These are phyloP conservation scores for Leptoclinus maculatus DNA, from an alignment of 2,797 vertebrate genomes.

Conservation along the genomic window DNA sequence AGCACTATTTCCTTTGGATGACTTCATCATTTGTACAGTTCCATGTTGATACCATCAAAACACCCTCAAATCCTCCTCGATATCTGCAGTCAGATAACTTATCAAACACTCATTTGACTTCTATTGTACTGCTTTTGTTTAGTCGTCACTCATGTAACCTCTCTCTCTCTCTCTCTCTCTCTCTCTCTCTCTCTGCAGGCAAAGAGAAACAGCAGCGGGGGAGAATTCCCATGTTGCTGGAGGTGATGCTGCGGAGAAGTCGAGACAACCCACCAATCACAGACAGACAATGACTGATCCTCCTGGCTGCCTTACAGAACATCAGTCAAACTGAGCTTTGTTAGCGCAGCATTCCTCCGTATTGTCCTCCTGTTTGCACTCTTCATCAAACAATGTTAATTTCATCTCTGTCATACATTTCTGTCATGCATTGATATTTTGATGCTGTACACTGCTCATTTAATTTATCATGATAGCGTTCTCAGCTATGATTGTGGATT, in stretches of 20 bases:
- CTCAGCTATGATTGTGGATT: background rate
- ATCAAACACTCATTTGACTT: conserved; percentile 48
- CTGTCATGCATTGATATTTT: background rate
- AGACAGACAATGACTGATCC: conserved; percentile 75
- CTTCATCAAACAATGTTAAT: conserved; percentile 44
- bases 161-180: no score
- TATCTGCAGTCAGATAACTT: conserved; percentile 50
- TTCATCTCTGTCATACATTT: conserved; percentile 39
- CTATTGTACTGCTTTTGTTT: conserved; percentile 63
- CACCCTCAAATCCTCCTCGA: background rate
- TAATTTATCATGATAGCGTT: background rate
- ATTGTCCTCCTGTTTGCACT: conserved; percentile 50
- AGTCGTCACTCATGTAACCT: conserved; percentile 69
- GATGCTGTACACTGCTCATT: background rate
- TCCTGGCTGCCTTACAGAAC: conserved; percentile 76
- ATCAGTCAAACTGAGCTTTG: conserved; percentile 80
- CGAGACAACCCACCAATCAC: conserved; percentile 76
- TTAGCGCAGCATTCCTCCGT: conserved; percentile 69
- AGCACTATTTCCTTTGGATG: background rate
- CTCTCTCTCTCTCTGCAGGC: conserved; percentile 52
- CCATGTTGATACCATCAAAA: conserved; percentile 6
- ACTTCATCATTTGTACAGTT: background rate
- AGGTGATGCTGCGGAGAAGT: conserved; percentile 71
- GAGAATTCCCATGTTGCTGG: conserved; percentile 77
- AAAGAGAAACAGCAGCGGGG: conserved; percentile 70